Conservation (phyloP, 2,888 invertebrate genomes). For the Melanargia galathea region DNA sequence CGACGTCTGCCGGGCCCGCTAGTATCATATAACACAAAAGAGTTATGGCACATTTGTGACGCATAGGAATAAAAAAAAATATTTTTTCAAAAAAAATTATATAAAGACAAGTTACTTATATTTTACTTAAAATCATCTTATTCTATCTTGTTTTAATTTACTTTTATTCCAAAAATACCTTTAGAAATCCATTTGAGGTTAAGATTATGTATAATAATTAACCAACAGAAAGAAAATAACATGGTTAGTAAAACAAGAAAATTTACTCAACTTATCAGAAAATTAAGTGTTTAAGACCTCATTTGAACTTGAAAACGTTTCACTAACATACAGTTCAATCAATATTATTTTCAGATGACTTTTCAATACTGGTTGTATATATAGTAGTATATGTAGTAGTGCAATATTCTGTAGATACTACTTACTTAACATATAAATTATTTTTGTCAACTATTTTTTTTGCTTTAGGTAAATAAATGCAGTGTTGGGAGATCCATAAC, state of each 20-base stretch:
- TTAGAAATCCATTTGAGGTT: not conserved
- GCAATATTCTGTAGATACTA: not conserved
- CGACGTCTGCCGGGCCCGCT: too few relatives aligned
- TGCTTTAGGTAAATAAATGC: too few relatives aligned
- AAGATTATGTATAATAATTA: not conserved
- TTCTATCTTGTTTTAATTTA: not conserved
- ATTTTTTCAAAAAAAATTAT: too few relatives aligned
- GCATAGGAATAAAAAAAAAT: too few relatives aligned
- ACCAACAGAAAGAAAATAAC: not conserved
- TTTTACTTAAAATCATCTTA: too few relatives aligned
- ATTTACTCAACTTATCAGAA: not conserved
- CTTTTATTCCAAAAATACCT: not conserved
- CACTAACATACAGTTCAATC: not conserved
- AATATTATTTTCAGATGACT: not conserved
- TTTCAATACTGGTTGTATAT: not conserved
- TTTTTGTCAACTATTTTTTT: too few relatives aligned
- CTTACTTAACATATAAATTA: too few relatives aligned
- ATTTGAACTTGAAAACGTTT: conserved; percentile 5
- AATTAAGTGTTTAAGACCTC: not conserved
- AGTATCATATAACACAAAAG: too few relatives aligned
- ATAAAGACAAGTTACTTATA: too few relatives aligned
- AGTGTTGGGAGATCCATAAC: too few relatives aligned
- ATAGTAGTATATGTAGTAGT: too few relatives aligned
- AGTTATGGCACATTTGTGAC: too few relatives aligned
- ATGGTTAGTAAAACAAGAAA: not conserved